phyloP scores from a whole-genome alignment of 2,888 invertebrate species.

The Agapostemon virescens region DNA sequence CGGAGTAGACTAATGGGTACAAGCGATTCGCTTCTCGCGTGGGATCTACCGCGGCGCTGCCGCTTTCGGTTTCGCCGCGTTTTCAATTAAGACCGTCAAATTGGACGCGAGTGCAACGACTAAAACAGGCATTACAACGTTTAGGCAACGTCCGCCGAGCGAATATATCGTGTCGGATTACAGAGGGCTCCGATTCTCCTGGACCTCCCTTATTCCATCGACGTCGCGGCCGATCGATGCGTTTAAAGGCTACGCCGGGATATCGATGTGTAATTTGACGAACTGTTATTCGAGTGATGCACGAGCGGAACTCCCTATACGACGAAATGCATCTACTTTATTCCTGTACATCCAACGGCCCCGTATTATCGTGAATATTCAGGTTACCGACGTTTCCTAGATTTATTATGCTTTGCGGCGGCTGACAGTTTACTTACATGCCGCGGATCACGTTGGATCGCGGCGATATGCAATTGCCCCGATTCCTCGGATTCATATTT shows the following conservation, averaged over 20 bases:
- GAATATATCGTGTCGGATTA: neutral
- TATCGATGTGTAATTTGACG: slow-evolving; percentile 35
- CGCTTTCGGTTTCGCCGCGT: neutral
- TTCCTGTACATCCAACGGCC: slow-evolving; percentile 34
- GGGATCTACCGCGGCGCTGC: neutral
- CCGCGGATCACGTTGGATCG: slow-evolving; percentile 43
- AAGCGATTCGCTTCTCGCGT: slow-evolving; percentile 22
- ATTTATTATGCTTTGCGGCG: slow-evolving; percentile 60
- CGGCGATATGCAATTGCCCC: slow-evolving; percentile 56
- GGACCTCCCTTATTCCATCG: neutral
- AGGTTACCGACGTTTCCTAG: slow-evolving; percentile 58
- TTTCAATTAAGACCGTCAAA: slow-evolving; percentile 28
- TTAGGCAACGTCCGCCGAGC: neutral
- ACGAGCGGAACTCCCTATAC: slow-evolving; percentile 16
- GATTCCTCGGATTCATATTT: slow-evolving; percentile 54
- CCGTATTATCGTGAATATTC: slow-evolving; percentile 61
- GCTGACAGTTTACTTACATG: slow-evolving; percentile 65
- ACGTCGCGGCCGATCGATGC: neutral
- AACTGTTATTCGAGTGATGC: slow-evolving; percentile 32
- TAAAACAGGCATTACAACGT: neutral
- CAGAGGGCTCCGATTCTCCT: neutral
- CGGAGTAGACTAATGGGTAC: slow-evolving; percentile 33
- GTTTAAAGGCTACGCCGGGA: neutral
- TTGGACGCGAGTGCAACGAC: neutral
- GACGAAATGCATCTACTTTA: slow-evolving; percentile 44